phyloP scores from a whole-genome alignment of 2,797 vertebrate species.

The Hypotaenidia philippensis region DNA sequence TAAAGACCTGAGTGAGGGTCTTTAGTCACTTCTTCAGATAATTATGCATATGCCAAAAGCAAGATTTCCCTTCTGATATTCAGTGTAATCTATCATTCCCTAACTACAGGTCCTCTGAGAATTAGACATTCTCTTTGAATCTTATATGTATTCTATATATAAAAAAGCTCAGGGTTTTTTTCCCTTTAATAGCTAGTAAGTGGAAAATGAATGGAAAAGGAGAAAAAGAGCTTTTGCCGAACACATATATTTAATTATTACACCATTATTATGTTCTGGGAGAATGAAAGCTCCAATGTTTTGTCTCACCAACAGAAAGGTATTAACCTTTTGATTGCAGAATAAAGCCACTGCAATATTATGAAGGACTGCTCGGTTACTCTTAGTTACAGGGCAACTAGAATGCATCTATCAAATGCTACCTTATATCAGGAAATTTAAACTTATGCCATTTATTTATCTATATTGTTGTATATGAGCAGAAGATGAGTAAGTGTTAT shows the following conservation, averaged over 20 bases:
- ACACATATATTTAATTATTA: not conserved
- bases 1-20: not conserved
- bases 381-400: not conserved
- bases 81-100: not conserved
- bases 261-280: not conserved
- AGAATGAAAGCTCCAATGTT: not conserved
- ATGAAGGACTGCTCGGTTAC: not conserved
- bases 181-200: not conserved
- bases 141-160: not conserved
- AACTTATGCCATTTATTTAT: slow-evolving; percentile 27
- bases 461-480: not conserved
- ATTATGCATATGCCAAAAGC: not conserved
- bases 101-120: not conserved
- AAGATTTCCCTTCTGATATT: not conserved
- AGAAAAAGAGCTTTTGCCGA: not conserved
- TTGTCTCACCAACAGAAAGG: not conserved
- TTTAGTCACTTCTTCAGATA: not conserved
- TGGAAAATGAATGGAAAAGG: not conserved
- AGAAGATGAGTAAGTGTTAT: slow-evolving; percentile 23
- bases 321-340: not conserved
- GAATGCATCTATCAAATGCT: not conserved
- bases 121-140: not conserved
- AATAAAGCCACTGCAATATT: not conserved
- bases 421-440: not conserved
- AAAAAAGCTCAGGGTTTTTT: not conserved